phyloP scores from a whole-genome alignment of 1,140 invertebrate genomes.

The Aethina tumida region DNA sequence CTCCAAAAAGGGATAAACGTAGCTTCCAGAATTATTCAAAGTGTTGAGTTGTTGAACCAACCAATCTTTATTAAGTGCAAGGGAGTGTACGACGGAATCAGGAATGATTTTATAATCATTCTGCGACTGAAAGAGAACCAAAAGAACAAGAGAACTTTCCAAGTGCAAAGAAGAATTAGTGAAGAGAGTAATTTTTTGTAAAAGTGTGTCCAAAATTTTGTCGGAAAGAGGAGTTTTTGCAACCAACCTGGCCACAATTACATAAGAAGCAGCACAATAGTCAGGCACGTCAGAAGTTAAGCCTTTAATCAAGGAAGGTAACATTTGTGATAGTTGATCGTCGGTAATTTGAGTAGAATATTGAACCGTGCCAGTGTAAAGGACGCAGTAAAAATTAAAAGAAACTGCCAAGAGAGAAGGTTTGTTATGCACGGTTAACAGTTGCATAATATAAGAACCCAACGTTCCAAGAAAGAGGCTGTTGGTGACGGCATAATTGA shows the following conservation, averaged over 20 bases:
- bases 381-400: slow-evolving; percentile 68
- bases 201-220: slow-evolving; percentile 48
- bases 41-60: slow-evolving; percentile 42
- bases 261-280: slow-evolving; percentile 61
- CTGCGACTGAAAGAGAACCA: slow-evolving; percentile 52
- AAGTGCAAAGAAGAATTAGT: slow-evolving; percentile 40
- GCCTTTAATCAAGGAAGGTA: slow-evolving; percentile 59
- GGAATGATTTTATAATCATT: slow-evolving; percentile 38
- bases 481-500: slow-evolving; percentile 61
- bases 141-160: slow-evolving; percentile 47
- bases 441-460: slow-evolving; percentile 53
- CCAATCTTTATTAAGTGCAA: slow-evolving; percentile 39
- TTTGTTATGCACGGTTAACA: slow-evolving; percentile 48
- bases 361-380: slow-evolving; percentile 58
- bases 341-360: slow-evolving; percentile 47
- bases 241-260: slow-evolving; percentile 60
- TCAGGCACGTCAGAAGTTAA: slow-evolving; percentile 55
- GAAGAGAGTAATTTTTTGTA: slow-evolving; percentile 48
- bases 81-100: slow-evolving; percentile 38
- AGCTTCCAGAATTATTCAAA: slow-evolving; percentile 39
- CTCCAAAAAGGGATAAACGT: slow-evolving; percentile 42
- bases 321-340: slow-evolving; percentile 53
- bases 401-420: slow-evolving; percentile 53
- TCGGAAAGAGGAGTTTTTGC: slow-evolving; percentile 52
- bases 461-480: slow-evolving; percentile 62